Percentiles rank a stretch among this genome's conserved stretches.
Evolutionary conservation across 2,888 invertebrate species (phyloP).

Genomic region (Chrysotoxum bicinctum): DNA sequence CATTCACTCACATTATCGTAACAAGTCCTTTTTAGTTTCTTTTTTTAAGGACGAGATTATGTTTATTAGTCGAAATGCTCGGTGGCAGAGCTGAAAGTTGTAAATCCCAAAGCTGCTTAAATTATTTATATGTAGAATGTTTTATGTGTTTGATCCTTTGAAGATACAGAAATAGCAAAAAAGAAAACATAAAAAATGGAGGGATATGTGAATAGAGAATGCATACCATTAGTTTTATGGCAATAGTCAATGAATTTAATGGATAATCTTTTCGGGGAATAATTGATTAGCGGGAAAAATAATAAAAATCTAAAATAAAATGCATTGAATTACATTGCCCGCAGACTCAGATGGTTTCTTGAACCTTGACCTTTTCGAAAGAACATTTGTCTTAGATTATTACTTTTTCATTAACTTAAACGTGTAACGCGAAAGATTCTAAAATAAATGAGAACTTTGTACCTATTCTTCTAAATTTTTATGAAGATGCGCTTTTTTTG

Average conservation of each 20-base stretch:
- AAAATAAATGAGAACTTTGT: too few species aligned
- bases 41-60: constrained; percentile 66
- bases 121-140: constrained; percentile 65
- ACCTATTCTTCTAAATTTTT: too few species aligned
- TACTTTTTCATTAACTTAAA: not conserved
- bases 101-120: constrained; percentile 71
- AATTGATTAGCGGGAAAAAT: constrained; percentile 42
- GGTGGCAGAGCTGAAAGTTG: constrained; percentile 53
- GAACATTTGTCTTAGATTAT: not conserved
- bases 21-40: constrained; percentile 50
- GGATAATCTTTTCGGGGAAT: constrained; percentile 39
- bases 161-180: not conserved
- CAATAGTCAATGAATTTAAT: constrained; percentile 37
- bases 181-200: constrained; percentile 1
- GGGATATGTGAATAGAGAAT: constrained; percentile 25
- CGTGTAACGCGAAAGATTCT: too few species aligned
- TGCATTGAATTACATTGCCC: constrained; percentile 1
- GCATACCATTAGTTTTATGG: constrained; percentile 66
- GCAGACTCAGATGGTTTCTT: not conserved
- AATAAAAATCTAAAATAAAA: not conserved
- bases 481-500: too few species aligned
- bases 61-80: constrained; percentile 67
- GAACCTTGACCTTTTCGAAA: not conserved
- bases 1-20: constrained; percentile 54
- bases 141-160: constrained; percentile 56